phyloP scores from a whole-genome alignment of 2,888 invertebrate genomes.

The Epinotia brunnichana region DNA sequence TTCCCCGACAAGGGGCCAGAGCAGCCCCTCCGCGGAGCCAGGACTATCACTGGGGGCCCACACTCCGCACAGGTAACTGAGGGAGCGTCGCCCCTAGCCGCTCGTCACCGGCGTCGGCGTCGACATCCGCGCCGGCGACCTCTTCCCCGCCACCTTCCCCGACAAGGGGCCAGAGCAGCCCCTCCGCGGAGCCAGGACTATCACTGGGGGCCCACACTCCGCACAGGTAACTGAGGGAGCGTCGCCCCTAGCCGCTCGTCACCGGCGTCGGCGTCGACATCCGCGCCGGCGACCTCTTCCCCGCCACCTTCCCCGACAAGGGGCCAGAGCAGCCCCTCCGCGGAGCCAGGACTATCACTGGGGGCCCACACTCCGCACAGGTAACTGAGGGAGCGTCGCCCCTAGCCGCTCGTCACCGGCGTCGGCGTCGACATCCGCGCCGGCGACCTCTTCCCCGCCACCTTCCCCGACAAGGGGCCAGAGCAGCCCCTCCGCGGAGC shows the following conservation, averaged over 20 bases:
- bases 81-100: too few relatives aligned
- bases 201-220: conserved; percentile 91
- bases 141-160: conserved; percentile 84
- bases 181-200: conserved; percentile 90
- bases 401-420: conserved; percentile 91
- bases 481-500: conserved; percentile 92
- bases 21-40: conserved; percentile 90
- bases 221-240: conserved; percentile 48
- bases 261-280: too few relatives aligned
- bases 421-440: conserved; percentile 95
- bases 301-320: conserved; percentile 87
- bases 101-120: conserved; percentile 57
- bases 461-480: conserved; percentile 90
- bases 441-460: conserved; percentile 57
- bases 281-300: too few relatives aligned
- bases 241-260: too few relatives aligned
- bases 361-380: conserved; percentile 87
- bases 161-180: conserved; percentile 96
- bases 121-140: conserved; percentile 91
- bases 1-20: conserved; percentile 96
- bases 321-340: conserved; percentile 94
- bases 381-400: conserved; percentile 49
- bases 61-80: conserved; percentile 74
- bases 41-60: conserved; percentile 89
- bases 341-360: conserved; percentile 92